Base-by-base conservation (phyloP, 2,113 vertebrate genomes). In the Burhinus oedicnemus region DNA sequence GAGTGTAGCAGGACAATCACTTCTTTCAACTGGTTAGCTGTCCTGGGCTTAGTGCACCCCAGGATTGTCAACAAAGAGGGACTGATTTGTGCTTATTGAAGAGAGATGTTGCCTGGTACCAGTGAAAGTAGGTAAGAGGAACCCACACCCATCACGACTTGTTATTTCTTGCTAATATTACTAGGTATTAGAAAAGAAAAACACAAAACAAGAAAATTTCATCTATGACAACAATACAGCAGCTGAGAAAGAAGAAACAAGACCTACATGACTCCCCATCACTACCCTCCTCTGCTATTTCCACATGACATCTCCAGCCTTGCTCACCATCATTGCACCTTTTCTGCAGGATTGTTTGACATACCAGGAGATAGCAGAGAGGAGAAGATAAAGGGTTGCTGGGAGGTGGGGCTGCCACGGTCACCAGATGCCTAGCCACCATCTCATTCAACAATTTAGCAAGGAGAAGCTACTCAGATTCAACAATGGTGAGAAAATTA, bases 401-500 rank as follows among this genome's bases (percentile, higher is more conserved):
- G 57, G 38, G 18, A 64, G 19, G 13, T 16, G 42, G 22, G 20
- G 44, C 49, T 72, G 20, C 49, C 29, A 27, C 30, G 32, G 51
- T 17, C 52, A 65, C n/a, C 4, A 2, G 19, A 19, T 61, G 40
- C 34, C 34, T 45, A 54, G 11, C 8, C 30, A 40, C 42, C 8
- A 32, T 21, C 36, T 52, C 4, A 0, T 57, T 65, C 66, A 70
- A 34, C 2, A 1, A 34, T 36, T 8, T 0, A 58, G 32, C 45
- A 83, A 90, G 14, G 11, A 87, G 62, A 91, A 95, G 38, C 5
- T 94, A 45, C 32, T 38, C 17, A 58, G 13, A 68, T 55, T 78
- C 42, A 89, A 58, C 15, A 70, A 8, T 1, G 1, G 55, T 25
- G 12, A 45, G 47, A 87, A 92, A 92, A 84, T 2, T 58, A 77